phyloP scores from a whole-genome alignment of 2,797 vertebrate genomes.

The Sciurus carolinensis region DNA sequence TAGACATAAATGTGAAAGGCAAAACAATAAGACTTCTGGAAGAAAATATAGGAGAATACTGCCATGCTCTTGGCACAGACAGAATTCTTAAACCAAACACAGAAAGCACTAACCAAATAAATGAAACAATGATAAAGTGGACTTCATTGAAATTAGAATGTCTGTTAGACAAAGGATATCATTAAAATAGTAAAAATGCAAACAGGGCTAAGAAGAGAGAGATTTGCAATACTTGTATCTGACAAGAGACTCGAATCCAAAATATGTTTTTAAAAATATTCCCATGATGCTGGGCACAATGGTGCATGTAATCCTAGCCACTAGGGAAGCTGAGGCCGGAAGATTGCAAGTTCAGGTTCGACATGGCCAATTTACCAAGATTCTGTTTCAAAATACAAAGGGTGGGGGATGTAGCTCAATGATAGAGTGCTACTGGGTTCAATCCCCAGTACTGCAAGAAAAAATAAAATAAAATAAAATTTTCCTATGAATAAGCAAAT shows the following conservation, averaged over 20 bases:
- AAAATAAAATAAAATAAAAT: no score
- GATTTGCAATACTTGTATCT: not conserved
- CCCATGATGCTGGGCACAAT: not conserved
- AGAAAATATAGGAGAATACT: not conserved
- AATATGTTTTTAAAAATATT: conserved; percentile 5
- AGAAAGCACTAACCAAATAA: not conserved
- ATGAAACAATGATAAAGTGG: conserved; percentile 16
- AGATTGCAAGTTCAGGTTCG: no score
- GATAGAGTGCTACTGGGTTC: no score
- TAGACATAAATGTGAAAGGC: not conserved
- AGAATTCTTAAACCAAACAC: conserved; percentile 39
- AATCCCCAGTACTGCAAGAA: no score
- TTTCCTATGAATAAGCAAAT: conserved; percentile 15
- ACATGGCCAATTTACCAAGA: no score
- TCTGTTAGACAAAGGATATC: conserved; percentile 43
- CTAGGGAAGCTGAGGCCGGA: no score
- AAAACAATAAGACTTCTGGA: conserved; percentile 47
- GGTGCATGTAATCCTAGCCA: no score
- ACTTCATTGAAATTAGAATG: conserved; percentile 26
- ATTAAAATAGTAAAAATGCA: not conserved
- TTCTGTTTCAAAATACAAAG: no score
- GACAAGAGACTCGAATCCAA: conserved; percentile 5
- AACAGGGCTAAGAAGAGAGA: not conserved
- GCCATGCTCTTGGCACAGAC: not conserved
- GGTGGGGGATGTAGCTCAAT: no score